These are phyloP conservation scores for Mionectes olivaceus DNA, from an alignment of 2,797 vertebrate species.

Conservation along the genomic window DNA sequence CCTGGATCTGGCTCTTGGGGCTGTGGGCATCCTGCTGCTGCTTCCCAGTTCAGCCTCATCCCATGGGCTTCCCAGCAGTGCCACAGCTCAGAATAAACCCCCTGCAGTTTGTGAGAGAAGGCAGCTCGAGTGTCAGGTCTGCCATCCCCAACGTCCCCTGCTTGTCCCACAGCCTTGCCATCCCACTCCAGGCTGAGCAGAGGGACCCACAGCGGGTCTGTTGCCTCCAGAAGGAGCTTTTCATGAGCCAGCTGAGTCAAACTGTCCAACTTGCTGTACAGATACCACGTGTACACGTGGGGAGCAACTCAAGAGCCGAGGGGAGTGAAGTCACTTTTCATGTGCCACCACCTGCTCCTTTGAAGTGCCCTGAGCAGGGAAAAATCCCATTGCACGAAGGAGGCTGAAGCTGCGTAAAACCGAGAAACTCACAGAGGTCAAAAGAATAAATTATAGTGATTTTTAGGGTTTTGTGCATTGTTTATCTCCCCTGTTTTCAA, in stretches of 20 bases:
- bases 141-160: not conserved
- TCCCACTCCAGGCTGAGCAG: not conserved
- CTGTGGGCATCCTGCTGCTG: not conserved
- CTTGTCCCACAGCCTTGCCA: not conserved
- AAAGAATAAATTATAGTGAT: conserved; percentile 27
- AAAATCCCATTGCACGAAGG: not conserved
- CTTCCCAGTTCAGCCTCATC: not conserved
- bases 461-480: conserved; percentile 47
- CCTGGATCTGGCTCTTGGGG: fast-evolving
- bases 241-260: not conserved
- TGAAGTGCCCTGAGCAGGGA: not conserved
- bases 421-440: not conserved
- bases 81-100: not conserved
- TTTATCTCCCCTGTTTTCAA: conserved; percentile 56
- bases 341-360: not conserved
- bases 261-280: not conserved
- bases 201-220: not conserved
- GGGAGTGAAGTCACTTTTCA: fast-evolving
- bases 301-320: not conserved
- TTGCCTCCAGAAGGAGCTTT: not conserved
- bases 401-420: not conserved
- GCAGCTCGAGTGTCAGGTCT: not conserved
- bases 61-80: fast-evolving
- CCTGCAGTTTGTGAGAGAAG: not conserved
- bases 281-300: not conserved